These are phyloP conservation scores for Drosophila hydei DNA, from an alignment of 1,140 invertebrate species.

Conservation along the genomic window DNA sequence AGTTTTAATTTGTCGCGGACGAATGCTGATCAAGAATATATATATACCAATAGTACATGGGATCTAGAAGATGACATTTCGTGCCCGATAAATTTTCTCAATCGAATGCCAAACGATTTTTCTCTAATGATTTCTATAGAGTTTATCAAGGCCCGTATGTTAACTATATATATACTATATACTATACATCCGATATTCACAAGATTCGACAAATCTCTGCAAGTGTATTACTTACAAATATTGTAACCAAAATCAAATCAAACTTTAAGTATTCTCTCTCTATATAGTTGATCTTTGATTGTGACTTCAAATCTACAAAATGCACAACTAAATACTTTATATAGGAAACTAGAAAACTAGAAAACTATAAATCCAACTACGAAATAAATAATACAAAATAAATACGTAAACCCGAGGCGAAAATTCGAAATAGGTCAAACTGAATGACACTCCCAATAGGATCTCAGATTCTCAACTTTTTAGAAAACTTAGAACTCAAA, in stretches of 20 bases:
- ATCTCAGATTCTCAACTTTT: constrained; percentile 7
- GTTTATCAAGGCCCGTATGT: too few species aligned
- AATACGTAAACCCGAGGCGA: not conserved
- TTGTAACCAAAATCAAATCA: not conserved
- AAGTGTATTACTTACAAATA: too few species aligned
- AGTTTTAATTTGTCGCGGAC: too few species aligned
- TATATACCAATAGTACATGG: not conserved
- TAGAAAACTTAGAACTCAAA: constrained; percentile 7
- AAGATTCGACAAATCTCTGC: too few species aligned
- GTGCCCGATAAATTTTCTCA: too few species aligned
- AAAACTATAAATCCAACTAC: not conserved
- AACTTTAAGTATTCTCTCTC: constrained; percentile 13
- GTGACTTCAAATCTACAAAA: constrained; percentile 14
- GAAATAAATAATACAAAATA: not conserved
- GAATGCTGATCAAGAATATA: not conserved
- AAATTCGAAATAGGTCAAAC: not conserved
- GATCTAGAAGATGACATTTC: too few species aligned
- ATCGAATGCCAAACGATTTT: too few species aligned
- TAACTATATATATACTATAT: not conserved
- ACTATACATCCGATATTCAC: too few species aligned
- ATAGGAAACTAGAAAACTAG: constrained; percentile 4
- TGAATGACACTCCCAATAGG: not conserved
- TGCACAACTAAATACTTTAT: constrained; percentile 32
- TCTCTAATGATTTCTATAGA: too few species aligned
- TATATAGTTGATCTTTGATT: constrained; percentile 27